phyloP scores from a whole-genome alignment of 2,797 vertebrate species.

The Amblyopsis hoosieri region DNA sequence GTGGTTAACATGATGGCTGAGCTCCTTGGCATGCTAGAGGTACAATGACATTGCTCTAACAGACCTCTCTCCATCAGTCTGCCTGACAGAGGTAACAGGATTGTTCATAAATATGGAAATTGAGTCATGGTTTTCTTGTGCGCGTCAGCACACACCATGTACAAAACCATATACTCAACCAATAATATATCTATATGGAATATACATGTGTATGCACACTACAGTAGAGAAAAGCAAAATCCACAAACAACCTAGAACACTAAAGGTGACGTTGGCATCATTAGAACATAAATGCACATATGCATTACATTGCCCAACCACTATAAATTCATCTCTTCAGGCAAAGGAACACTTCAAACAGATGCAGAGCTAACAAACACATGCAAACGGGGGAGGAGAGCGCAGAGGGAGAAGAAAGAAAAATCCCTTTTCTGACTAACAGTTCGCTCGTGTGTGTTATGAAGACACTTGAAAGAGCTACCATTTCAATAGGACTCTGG shows the following conservation, averaged over 20 bases:
- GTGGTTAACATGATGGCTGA: constrained; percentile 53
- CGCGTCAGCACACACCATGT: constrained; percentile 37
- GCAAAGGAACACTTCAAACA: constrained; percentile 58
- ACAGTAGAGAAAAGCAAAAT: constrained; percentile 9
- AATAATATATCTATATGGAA: too few species aligned
- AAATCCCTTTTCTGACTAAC: constrained; percentile 64
- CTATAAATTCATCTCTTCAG: constrained; percentile 36
- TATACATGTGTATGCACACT: constrained; percentile 6
- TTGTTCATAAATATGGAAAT: constrained; percentile 86
- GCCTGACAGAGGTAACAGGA: constrained; percentile 75
- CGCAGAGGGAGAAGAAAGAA: constrained; percentile 39
- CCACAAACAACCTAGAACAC: constrained; percentile 14
- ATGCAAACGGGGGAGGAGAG: constrained; percentile 47
- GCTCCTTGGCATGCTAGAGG: constrained; percentile 70
- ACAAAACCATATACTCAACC: constrained; percentile 6
- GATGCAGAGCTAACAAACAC: constrained; percentile 63
- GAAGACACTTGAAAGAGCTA: constrained; percentile 61
- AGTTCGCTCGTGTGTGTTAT: constrained; percentile 53
- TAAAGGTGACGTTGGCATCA: constrained; percentile 33
- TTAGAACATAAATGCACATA: constrained; percentile 31
- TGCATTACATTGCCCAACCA: constrained; percentile 50
- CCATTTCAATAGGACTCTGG: constrained; percentile 57
- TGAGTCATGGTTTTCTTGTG: constrained; percentile 63
- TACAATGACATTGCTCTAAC: constrained; percentile 77
- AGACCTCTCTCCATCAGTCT: constrained; percentile 75